Conservation (phyloP, 2,113 vertebrate species). For the Nycticebus coucang region DNA sequence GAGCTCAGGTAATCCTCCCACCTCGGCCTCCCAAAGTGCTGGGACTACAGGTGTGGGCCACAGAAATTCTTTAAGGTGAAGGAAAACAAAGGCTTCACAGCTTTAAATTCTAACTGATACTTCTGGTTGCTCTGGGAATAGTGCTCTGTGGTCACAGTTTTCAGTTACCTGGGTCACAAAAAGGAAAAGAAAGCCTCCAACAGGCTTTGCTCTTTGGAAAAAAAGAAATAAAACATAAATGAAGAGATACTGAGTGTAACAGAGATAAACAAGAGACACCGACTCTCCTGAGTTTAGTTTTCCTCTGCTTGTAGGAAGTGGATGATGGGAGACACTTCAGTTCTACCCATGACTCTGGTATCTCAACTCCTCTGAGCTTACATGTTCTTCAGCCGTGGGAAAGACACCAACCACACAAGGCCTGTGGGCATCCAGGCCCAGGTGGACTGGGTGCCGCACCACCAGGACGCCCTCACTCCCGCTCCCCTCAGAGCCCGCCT, state of each 20-base stretch:
- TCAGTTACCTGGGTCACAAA: neutral
- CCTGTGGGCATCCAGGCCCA: neutral
- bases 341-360: fast-evolving
- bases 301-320: neutral
- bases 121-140: neutral
- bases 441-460: neutral
- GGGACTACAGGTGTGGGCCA: no score
- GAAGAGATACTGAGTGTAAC: neutral
- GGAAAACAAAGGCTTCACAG: neutral
- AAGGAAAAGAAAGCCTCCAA: neutral
- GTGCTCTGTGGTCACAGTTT: neutral
- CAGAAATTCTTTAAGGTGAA: neutral
- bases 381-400: neutral
- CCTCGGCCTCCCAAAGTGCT: no score
- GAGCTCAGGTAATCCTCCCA: no score
- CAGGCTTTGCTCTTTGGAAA: neutral
- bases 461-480: neutral
- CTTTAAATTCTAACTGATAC: neutral
- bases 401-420: fast-evolving
- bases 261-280: fast-evolving
- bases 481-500: fast-evolving
- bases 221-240: neutral
- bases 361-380: neutral
- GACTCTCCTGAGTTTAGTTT: fast-evolving
- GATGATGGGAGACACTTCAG: fast-evolving